Percentiles rank a stretch among this genome's conserved stretches.
phyloP scores from a whole-genome alignment of 2,797 vertebrate species.

The Sebastes paucispinis region DNA sequence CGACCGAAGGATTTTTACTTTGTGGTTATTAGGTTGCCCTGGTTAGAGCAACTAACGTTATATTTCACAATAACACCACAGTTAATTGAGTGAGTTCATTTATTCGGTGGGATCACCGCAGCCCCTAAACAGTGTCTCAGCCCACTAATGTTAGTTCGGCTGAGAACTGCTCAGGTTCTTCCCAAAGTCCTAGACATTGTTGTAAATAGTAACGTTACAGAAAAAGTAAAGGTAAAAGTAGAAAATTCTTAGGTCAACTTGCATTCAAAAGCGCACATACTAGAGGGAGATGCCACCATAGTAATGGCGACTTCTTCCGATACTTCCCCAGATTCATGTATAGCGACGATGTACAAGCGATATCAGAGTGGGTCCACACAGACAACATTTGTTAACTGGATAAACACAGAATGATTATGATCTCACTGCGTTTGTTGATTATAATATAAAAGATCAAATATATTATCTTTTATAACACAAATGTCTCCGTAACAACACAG shows the following conservation, averaged over 20 bases:
- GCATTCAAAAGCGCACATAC: too few relatives aligned
- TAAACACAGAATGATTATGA: not conserved
- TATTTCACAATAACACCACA: not conserved
- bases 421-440: not conserved
- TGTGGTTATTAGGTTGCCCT: not conserved
- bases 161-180: too few relatives aligned
- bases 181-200: too few relatives aligned
- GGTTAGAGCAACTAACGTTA: not conserved
- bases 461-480: not conserved
- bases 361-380: not conserved
- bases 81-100: not conserved
- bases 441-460: not conserved
- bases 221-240: too few relatives aligned
- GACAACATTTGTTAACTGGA: not conserved
- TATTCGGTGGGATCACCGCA: not conserved
- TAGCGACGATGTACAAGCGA: not conserved
- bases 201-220: too few relatives aligned
- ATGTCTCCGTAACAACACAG: not conserved
- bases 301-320: too few relatives aligned
- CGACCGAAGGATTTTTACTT: too few relatives aligned
- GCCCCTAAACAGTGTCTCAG: not conserved
- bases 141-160: not conserved
- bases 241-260: too few relatives aligned
- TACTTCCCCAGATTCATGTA: rapidly evolving
- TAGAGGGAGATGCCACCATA: too few relatives aligned